Evolutionary conservation across 2,888 invertebrate species (phyloP).

Genomic region (Eubasilissa splendida): DNA sequence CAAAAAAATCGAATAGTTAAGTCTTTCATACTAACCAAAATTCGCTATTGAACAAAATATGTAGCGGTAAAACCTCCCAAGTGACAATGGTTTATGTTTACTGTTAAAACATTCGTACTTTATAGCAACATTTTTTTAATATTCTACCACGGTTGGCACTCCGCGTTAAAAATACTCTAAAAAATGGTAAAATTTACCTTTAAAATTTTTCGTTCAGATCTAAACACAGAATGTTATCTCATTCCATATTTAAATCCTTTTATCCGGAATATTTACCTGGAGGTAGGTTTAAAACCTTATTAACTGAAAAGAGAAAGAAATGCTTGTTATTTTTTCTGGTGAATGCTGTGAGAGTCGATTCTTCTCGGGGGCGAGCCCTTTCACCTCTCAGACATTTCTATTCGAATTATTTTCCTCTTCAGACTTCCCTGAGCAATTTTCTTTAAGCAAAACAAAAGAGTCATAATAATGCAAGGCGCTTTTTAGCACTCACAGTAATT

Average conservation of each 20-base stretch:
- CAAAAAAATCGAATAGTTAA: too few species aligned
- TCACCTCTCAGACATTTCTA: neutral
- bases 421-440: neutral
- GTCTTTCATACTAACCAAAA: too few species aligned
- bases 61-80: too few species aligned
- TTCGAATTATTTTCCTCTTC: slow-evolving; percentile 9
- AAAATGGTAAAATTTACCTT: too few species aligned
- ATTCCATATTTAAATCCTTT: slow-evolving; percentile 12
- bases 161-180: too few species aligned
- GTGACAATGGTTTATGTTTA: too few species aligned
- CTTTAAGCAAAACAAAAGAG: slow-evolving; percentile 48
- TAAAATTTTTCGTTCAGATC: neutral
- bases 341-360: too few species aligned
- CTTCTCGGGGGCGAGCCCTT: neutral
- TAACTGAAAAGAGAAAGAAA: neutral
- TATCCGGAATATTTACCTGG: neutral
- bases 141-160: too few species aligned
- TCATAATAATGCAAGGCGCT: slow-evolving; percentile 47
- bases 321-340: neutral
- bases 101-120: too few species aligned
- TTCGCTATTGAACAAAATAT: too few species aligned
- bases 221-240: neutral
- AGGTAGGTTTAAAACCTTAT: neutral
- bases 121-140: too few species aligned
- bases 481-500: slow-evolving; percentile 54